These are phyloP conservation scores for Cylloceria caligata DNA, from an alignment of 2,888 invertebrate genomes.

Conservation along the genomic window DNA sequence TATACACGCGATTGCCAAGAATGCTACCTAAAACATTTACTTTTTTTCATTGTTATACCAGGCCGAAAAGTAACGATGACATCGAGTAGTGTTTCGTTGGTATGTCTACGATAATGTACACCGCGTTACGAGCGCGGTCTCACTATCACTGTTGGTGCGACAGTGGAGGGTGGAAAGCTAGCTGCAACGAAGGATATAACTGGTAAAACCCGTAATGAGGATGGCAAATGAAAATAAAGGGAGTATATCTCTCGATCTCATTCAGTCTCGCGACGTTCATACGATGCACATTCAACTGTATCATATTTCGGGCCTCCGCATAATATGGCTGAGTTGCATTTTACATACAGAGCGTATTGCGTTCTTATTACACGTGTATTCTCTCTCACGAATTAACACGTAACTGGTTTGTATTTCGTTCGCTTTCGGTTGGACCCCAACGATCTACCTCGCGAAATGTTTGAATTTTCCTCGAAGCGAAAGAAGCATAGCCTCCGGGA, in stretches of 20 bases:
- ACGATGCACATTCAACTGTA: conserved; percentile 17
- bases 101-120: conserved; percentile 26
- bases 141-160: conserved; percentile 32
- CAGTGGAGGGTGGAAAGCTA: conserved; percentile 32
- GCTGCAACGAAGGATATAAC: conserved; percentile 49
- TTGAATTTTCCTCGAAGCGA: conserved; percentile 38
- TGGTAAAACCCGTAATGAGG: conserved; percentile 62
- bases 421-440: conserved; percentile 36
- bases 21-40: not conserved
- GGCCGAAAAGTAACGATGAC: conserved; percentile 13
- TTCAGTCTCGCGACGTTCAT: conserved; percentile 29
- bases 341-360: conserved; percentile 38
- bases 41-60: not conserved
- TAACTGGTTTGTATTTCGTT: conserved; percentile 58
- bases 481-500: conserved; percentile 33
- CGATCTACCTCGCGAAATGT: conserved; percentile 9
- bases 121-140: conserved; percentile 35
- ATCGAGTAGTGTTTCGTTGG: conserved; percentile 18
- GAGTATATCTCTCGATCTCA: conserved; percentile 59
- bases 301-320: conserved; percentile 41
- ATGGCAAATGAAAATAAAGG: conserved; percentile 62
- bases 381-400: conserved; percentile 60
- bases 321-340: conserved; percentile 33
- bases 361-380: conserved; percentile 59
- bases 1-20: not conserved